Conservation (phyloP, 2,888 invertebrate species). For the Cylloceria caligata region DNA sequence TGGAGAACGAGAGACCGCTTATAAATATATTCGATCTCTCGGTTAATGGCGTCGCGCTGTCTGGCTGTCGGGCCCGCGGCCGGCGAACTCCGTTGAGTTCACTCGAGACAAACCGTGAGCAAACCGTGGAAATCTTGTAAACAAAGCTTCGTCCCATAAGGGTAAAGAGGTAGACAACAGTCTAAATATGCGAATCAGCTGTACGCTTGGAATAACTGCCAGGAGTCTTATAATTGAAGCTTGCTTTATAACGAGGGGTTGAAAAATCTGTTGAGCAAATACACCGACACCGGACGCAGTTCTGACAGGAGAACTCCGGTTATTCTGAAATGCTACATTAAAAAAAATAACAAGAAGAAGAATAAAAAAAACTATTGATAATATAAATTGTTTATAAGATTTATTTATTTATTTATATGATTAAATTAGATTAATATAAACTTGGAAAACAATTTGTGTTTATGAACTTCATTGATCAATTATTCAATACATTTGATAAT, state of each 20-base stretch:
- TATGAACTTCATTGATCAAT: too few species aligned
- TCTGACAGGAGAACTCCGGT: neutral
- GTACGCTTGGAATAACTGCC: conserved; percentile 11
- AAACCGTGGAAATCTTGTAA: conserved; percentile 17
- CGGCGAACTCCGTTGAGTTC: conserved; percentile 56
- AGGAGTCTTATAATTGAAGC: neutral
- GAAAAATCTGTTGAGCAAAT: neutral
- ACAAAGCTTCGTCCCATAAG: neutral
- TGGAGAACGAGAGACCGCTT: neutral
- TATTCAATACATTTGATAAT: too few species aligned
- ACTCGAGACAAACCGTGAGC: conserved; percentile 28
- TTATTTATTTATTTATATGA: too few species aligned
- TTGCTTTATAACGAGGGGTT: neutral
- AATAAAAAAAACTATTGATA: neutral
- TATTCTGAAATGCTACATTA: neutral
- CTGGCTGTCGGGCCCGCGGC: conserved; percentile 58
- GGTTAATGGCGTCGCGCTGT: conserved; percentile 65
- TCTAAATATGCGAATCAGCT: conserved; percentile 45
- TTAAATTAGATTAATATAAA: too few species aligned
- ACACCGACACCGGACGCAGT: neutral
- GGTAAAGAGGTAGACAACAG: conserved; percentile 4
- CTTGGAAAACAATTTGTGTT: too few species aligned
- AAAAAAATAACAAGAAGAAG: neutral
- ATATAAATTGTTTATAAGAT: neutral
- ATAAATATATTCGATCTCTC: conserved; percentile 8